Percentiles rank a stretch among this genome's conserved stretches.
These are phyloP conservation scores for Poliocrania exsul DNA, from an alignment of 2,797 vertebrate genomes.

Conservation along the genomic window DNA sequence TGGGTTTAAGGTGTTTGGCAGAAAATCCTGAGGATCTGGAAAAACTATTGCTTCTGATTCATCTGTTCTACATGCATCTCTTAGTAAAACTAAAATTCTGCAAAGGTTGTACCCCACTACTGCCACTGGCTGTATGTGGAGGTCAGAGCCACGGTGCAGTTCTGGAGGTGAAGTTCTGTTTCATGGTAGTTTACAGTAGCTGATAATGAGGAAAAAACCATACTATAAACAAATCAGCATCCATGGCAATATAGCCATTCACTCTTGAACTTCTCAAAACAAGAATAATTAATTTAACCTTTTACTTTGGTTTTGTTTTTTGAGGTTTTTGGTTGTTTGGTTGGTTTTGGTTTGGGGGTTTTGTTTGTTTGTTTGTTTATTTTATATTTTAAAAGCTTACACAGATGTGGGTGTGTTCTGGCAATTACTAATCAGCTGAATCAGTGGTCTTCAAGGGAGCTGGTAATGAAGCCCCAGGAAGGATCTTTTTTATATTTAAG, in stretches of 20 bases:
- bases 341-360: too few species aligned
- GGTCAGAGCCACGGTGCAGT: neutral
- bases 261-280: slow-evolving; percentile 30
- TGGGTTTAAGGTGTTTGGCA: neutral
- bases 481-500: neutral
- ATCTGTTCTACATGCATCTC: neutral
- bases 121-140: neutral
- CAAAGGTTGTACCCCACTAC: neutral
- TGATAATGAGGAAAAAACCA: neutral
- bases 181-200: neutral
- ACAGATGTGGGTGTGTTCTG: slow-evolving; percentile 15
- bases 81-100: neutral
- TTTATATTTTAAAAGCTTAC: slow-evolving; percentile 10
- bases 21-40: neutral
- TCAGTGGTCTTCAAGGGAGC: slow-evolving; percentile 12
- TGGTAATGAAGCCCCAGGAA: neutral
- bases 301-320: neutral
- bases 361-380: neutral
- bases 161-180: neutral
- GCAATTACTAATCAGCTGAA: slow-evolving; percentile 44
- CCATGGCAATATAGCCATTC: neutral
- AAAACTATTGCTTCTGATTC: neutral
- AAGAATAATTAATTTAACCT: slow-evolving; percentile 15
- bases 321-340: too few species aligned
- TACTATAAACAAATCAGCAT: neutral